Evolutionary conservation across 2,888 invertebrate genomes (phyloP), one percentile per base, ranked within the genome.

Genomic region (Apamea anceps): DNA sequence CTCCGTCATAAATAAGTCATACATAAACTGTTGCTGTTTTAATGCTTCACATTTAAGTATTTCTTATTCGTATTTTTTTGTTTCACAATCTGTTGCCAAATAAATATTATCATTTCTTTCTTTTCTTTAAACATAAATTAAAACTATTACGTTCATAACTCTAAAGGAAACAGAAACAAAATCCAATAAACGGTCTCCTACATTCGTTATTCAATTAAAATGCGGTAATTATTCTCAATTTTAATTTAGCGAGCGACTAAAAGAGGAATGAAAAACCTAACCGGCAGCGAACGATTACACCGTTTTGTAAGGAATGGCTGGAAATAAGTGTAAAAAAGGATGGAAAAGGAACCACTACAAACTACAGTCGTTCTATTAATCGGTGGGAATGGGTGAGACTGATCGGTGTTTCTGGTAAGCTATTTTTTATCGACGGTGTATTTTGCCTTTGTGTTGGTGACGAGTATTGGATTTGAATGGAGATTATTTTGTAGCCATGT

Each of bases 171-270:
- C 45, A 28, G 54, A 74, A 83, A 83, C 72, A 75, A 57, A 45
- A 37, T 51, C 68, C 54, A 75, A 75, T 75, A 37, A 86, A 65
- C 45, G 37, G 37, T 48, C 60, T 66, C 54, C 65, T 6, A 63
- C 72, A 77, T 83, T 75, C 76, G 68, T 83, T 86, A 83, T 86
- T 86, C 77, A 85, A 85, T 85, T 86, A 85, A 77, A 82, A 77
- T 48, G 75, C 70, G 71, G 77, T 81, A 76, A 87, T 84, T 86
- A 87, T 81, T 81, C 68, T 82, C 87, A 88, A 88, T 90, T 90
- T 89, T 85, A 90, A 91, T 91, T 91, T 88, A 91, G 86, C 86
- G 48, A 78, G 75, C 62, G 78, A 73, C 77, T 77, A 82, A 85
- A 85, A 88, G 60, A 82, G 75, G 77, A 84, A 77, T 79, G 75